phyloP scores from a whole-genome alignment of 2,113 vertebrate genomes.

The Elaphurus davidianus region DNA sequence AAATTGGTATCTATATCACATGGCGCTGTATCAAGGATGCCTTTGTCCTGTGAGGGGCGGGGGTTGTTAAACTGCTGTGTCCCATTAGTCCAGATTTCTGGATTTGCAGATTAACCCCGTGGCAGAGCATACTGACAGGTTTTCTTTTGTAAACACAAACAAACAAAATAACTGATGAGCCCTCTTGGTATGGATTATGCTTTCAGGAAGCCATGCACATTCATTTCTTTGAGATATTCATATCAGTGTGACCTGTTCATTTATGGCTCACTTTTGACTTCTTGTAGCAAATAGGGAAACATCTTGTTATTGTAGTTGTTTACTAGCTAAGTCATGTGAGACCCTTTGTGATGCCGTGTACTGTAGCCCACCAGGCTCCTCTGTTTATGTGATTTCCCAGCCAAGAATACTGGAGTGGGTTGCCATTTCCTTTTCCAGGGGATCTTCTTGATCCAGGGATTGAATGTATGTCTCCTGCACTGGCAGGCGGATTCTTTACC shows the following conservation, averaged over 20 bases:
- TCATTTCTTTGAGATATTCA: constrained; percentile 27
- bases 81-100: constrained; percentile 18
- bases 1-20: background rate
- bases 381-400: background rate
- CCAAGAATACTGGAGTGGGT: background rate
- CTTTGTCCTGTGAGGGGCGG: background rate
- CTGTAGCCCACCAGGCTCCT: background rate
- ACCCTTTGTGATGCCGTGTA: background rate
- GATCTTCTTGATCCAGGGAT: background rate
- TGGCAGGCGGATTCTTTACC: background rate
- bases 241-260: background rate
- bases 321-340: background rate
- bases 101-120: background rate
- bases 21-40: background rate
- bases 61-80: background rate
- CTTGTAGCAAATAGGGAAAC: constrained; percentile 29
- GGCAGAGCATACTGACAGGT: background rate
- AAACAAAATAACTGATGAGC: background rate
- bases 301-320: background rate
- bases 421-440: background rate
- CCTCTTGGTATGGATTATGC: background rate
- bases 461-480: background rate
- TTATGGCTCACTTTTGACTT: constrained; percentile 13
- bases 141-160: constrained; percentile 1
- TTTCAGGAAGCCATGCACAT: constrained; percentile 25